These are phyloP conservation scores for Galeruca laticollis DNA, from an alignment of 2,888 invertebrate genomes.

Conservation along the genomic window DNA sequence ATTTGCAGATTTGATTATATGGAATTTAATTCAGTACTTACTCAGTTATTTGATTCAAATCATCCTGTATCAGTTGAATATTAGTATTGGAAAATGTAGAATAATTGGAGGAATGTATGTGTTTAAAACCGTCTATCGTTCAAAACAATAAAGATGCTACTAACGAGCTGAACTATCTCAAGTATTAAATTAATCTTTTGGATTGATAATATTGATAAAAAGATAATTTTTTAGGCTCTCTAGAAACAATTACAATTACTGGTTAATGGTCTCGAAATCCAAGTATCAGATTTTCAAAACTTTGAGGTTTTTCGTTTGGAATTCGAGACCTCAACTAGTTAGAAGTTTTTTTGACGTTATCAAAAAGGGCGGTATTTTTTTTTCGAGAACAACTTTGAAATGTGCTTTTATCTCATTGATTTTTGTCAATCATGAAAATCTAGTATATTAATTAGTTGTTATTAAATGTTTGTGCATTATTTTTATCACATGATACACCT, in stretches of 20 bases:
- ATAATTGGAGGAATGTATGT: too few species aligned
- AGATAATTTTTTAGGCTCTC: slow-evolving; percentile 23
- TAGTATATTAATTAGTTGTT: not conserved
- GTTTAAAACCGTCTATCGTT: not conserved
- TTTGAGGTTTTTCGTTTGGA: slow-evolving; percentile 55
- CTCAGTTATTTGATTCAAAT: too few species aligned
- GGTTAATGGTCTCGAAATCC: slow-evolving; percentile 64
- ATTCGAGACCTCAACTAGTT: slow-evolving; percentile 66
- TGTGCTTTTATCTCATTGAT: slow-evolving; percentile 37
- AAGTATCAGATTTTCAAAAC: slow-evolving; percentile 50
- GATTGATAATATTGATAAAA: slow-evolving; percentile 28
- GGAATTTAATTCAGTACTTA: too few species aligned
- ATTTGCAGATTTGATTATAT: too few species aligned
- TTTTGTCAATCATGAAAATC: slow-evolving; percentile 22
- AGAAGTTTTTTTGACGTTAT: slow-evolving; percentile 62
- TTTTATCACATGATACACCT: not conserved
- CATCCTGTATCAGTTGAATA: too few species aligned
- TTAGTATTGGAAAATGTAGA: too few species aligned
- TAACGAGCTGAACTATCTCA: not conserved
- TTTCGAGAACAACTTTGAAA: slow-evolving; percentile 43
- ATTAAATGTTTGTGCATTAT: not conserved
- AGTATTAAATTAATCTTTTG: slow-evolving; percentile 23
- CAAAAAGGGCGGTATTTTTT: slow-evolving; percentile 50
- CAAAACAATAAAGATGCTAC: slow-evolving; percentile 12
- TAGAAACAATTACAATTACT: slow-evolving; percentile 50